Evolutionary conservation across 2,797 vertebrate species (phyloP).

Genomic region (Rhodeus uyekii): DNA sequence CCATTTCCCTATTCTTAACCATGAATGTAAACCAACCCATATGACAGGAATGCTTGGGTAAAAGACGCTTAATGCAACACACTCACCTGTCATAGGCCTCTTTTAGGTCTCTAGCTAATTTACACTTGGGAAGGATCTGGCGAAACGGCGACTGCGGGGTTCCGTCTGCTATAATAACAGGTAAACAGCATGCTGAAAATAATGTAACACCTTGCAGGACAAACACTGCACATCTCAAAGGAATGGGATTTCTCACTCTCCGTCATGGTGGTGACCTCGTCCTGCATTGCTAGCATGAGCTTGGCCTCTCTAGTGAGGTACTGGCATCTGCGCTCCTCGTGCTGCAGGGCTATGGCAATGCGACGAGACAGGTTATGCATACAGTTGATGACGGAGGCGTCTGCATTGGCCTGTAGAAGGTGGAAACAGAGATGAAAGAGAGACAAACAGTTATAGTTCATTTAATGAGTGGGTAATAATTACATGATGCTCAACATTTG

Average conservation of each 20-base stretch:
- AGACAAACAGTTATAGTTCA: background rate
- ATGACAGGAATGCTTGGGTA: background rate
- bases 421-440: background rate
- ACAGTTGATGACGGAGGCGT: conserved; percentile 92
- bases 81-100: conserved; percentile 94
- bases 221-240: background rate
- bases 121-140: conserved; percentile 97
- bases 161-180: conserved; percentile 73
- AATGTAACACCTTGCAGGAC: background rate
- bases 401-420: conserved; percentile 85
- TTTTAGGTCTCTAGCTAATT: conserved; percentile 95
- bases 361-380: conserved; percentile 94
- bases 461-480: background rate
- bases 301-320: conserved; percentile 98
- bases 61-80: background rate
- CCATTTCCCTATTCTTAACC: background rate
- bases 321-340: conserved; percentile 96
- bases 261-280: conserved; percentile 89
- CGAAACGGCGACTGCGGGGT: conserved; percentile 93
- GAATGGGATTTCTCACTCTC: conserved; percentile 82
- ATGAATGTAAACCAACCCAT: background rate
- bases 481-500: background rate
- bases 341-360: conserved; percentile 93
- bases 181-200: conserved; percentile 11
- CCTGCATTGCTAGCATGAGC: conserved; percentile 93